A percentile compares a stretch with the other conserved stretches of the same genome.
Conservation (phyloP, 2,888 invertebrate genomes). For the Caenorhabditis sp. region DNA sequence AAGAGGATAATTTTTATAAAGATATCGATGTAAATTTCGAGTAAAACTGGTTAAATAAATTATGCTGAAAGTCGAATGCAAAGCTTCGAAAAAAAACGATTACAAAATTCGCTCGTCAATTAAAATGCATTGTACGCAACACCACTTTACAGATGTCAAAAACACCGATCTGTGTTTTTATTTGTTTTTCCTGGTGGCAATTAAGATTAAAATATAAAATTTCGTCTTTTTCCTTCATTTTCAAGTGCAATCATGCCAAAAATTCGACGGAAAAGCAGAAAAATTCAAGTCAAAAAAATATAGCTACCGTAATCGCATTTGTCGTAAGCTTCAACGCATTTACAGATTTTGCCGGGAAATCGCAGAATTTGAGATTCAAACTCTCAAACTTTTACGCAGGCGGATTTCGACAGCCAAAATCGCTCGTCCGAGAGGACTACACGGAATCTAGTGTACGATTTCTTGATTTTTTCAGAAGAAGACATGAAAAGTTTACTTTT, state of each 20-base stretch:
- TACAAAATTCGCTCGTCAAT: conserved; percentile 21
- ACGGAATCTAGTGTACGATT: too few relatives aligned
- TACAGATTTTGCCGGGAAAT: too few relatives aligned
- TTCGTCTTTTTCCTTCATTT: not conserved
- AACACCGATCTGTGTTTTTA: not conserved
- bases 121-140: conserved; percentile 1
- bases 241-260: not conserved
- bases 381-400: not conserved
- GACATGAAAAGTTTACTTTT: too few relatives aligned
- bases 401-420: too few relatives aligned
- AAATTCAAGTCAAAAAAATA: not conserved
- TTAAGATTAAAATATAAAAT: not conserved
- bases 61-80: not conserved
- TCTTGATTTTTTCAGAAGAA: too few relatives aligned
- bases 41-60: not conserved
- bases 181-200: not conserved
- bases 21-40: not conserved
- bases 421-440: too few relatives aligned
- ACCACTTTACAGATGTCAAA: not conserved
- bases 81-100: not conserved
- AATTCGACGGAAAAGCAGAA: not conserved
- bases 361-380: conserved; percentile 8
- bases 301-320: not conserved
- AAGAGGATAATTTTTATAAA: not conserved
- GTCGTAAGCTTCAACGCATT: not conserved